Evolutionary conservation across 2,797 vertebrate genomes (phyloP).

Genomic region (Leptodactylus fallax): DNA sequence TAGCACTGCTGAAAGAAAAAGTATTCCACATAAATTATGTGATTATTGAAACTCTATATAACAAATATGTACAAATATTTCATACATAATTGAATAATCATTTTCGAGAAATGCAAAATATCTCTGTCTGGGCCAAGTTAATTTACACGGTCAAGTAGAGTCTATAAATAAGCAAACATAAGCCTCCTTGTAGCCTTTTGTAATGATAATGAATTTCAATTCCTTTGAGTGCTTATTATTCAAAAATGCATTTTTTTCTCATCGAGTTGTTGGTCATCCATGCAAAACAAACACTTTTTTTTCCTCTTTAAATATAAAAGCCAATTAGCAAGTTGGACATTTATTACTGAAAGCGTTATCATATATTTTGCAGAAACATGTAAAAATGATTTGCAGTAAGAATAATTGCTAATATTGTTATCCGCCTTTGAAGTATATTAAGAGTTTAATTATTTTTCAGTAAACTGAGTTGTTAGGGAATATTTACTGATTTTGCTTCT

Average conservation of each 20-base stretch:
- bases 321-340: conserved; percentile 44
- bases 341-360: conserved; percentile 52
- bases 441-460: conserved; percentile 37
- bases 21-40: background rate
- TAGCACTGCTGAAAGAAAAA: background rate
- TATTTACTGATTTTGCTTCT: background rate
- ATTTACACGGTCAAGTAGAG: conserved; percentile 28
- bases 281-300: conserved; percentile 27
- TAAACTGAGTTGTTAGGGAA: background rate
- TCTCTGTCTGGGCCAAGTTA: background rate
- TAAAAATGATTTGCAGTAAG: conserved; percentile 27
- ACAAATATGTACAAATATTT: background rate
- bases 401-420: conserved; percentile 11
- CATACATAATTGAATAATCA: conserved; percentile 6
- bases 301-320: conserved; percentile 38
- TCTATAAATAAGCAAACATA: conserved; percentile 41
- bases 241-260: conserved; percentile 30
- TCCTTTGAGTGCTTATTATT: conserved; percentile 45
- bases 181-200: conserved; percentile 32
- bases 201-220: conserved; percentile 50
- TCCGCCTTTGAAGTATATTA: conserved; percentile 33
- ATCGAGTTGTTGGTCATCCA: conserved; percentile 42
- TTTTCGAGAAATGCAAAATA: conserved; percentile 10
- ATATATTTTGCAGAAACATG: conserved; percentile 45
- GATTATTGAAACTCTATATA: background rate